These are phyloP conservation scores for Nycteola revayana DNA, from an alignment of 2,888 invertebrate species.

Conservation along the genomic window DNA sequence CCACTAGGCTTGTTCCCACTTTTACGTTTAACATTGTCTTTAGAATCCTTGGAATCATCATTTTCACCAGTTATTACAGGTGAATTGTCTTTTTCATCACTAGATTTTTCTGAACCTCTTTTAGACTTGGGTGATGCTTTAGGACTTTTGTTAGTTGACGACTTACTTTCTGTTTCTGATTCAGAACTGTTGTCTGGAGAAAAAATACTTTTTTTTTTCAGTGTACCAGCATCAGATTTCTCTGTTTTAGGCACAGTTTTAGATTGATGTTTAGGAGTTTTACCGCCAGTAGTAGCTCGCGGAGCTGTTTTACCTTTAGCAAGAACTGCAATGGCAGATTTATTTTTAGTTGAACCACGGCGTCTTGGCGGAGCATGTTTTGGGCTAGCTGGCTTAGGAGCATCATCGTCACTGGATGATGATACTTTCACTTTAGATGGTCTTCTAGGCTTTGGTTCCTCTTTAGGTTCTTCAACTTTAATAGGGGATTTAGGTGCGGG, in stretches of 20 bases:
- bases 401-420: slow-evolving; percentile 84
- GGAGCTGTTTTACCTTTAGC: slow-evolving; percentile 74
- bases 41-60: slow-evolving; percentile 49
- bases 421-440: slow-evolving; percentile 68
- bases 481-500: slow-evolving; percentile 59
- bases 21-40: slow-evolving; percentile 61
- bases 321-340: slow-evolving; percentile 83
- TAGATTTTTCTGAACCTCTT: slow-evolving; percentile 60
- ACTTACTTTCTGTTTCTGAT: slow-evolving; percentile 67
- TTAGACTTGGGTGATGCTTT: slow-evolving; percentile 59
- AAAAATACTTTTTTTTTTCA: slow-evolving; percentile 90
- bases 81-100: slow-evolving; percentile 57
- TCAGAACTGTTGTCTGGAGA: slow-evolving; percentile 87
- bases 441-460: slow-evolving; percentile 55
- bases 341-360: slow-evolving; percentile 82
- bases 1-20: slow-evolving; percentile 60
- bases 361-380: slow-evolving; percentile 66
- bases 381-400: slow-evolving; percentile 62
- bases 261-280: slow-evolving; percentile 62
- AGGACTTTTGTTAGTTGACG: slow-evolving; percentile 44
- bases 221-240: slow-evolving; percentile 47
- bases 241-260: slow-evolving; percentile 65
- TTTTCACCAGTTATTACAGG: slow-evolving; percentile 48
- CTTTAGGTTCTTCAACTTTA: slow-evolving; percentile 62
- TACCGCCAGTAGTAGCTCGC: slow-evolving; percentile 57